Evolutionary conservation across 2,113 vertebrate genomes (phyloP), one percentile per base, ranked within the genome.

Genomic region (Alethe diademata): DNA sequence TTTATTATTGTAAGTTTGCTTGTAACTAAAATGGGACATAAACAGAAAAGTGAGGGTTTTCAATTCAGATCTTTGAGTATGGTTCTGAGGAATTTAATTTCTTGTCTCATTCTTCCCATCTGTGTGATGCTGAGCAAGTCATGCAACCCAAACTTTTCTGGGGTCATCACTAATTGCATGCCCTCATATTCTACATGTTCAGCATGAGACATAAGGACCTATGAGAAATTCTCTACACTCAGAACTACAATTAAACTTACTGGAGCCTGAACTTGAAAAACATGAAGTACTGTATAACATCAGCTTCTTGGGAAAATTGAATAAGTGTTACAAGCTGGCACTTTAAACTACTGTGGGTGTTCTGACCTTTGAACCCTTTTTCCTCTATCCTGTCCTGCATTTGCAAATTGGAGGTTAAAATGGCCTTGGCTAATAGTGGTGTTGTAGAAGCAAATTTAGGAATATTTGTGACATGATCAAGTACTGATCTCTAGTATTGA

Each of bases 1-100:
- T 13, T 74, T 54, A 62, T 24, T 72, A 69, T 38, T 90, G 62
- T 78, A 24, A 74, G 11, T n/a, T 38, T 71, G 11, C 38, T 92
- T 67, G 69, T 66, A 80, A 56, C 61, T 83, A 54, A 88, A 88
- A 84, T 38, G 22, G 40, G 40, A 82, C 53, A 84, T 73, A 84
- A 80, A 93, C 75, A 73, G 51, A 81, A 88, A 80, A 86, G 25
- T 7, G 12, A 86, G 22, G 43, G 36, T 78, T 80, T 94, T 60
- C 17, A 45, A 33, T 45, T 88, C 71, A 73, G 50, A 26, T 19
- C n/a, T 79, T 86, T 90, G 40, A 90, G 69, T 72, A 60, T 28
- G 25, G 36, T 78, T 78, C 66, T 57, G 24, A 81, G 8, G 45
- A 88, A 79, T 72, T 87, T 71, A 0, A 35, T 72, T 92, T 57